A percentile compares a stretch with the other conserved stretches of the same genome.
Evolutionary conservation across 2,113 vertebrate genomes (phyloP).

Genomic region (Brachyhypopomus occidentalis): DNA sequence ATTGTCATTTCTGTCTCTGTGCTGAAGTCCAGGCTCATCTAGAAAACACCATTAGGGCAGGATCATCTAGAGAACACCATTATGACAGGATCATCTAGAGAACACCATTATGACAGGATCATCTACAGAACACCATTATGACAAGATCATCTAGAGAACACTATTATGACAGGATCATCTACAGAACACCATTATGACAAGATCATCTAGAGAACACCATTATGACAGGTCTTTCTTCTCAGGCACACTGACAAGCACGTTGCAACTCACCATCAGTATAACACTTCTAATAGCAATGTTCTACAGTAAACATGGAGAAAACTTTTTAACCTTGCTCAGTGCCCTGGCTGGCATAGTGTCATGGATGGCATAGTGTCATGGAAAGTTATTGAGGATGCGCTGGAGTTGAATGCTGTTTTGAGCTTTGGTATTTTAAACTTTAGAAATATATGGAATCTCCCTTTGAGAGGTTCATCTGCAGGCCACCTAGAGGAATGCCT

Average conservation of each 20-base stretch:
- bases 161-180: no score
- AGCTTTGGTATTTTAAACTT: constrained; percentile 24
- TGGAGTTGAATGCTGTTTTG: constrained; percentile 24
- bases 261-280: constrained; percentile 23
- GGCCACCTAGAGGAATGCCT: constrained; percentile 21
- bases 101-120: no score
- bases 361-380: background rate
- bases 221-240: background rate
- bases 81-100: no score
- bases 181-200: no score
- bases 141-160: no score
- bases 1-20: background rate
- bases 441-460: constrained; percentile 13
- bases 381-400: background rate
- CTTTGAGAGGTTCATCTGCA: constrained; percentile 20
- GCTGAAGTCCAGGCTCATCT: background rate
- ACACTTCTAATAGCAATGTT: constrained; percentile 17
- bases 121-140: no score
- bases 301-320: background rate
- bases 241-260: background rate
- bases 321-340: no score
- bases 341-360: background rate
- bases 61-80: background rate
- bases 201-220: background rate
- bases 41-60: no score